Percentiles rank a stretch among this genome's conserved stretches.
phyloP scores from a whole-genome alignment of 2,113 vertebrate genomes.

The Cnemophilus loriae region DNA sequence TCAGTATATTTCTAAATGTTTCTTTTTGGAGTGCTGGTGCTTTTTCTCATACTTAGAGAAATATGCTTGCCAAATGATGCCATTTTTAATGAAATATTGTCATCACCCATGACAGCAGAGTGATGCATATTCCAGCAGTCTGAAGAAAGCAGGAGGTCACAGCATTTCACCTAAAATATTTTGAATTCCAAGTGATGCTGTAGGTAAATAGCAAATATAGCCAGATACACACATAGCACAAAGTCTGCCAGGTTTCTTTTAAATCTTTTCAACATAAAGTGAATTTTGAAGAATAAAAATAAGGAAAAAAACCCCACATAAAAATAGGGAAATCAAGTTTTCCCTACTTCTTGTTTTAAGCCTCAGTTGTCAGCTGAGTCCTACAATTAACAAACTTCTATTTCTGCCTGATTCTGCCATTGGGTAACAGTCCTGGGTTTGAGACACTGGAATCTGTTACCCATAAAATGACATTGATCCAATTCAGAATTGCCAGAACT shows the following conservation, averaged over 20 bases:
- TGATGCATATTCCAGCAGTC: neutral
- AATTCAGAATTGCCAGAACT: neutral
- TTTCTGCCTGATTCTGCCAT: neutral
- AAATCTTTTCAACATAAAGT: neutral
- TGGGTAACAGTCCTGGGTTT: neutral
- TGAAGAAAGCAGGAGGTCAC: neutral
- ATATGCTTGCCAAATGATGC: neutral
- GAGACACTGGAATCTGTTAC: neutral
- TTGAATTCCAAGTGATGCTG: neutral
- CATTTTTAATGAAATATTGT: neutral
- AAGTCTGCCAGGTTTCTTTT: neutral
- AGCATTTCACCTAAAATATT: neutral
- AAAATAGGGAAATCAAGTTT: neutral
- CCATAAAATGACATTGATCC: neutral
- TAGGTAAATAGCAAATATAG: neutral
- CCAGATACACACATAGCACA: neutral
- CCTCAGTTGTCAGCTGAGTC: neutral
- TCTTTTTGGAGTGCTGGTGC: neutral
- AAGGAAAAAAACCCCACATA: accelerated
- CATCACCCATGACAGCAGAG: neutral
- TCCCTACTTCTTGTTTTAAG: neutral
- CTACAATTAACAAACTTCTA: neutral
- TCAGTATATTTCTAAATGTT: neutral
- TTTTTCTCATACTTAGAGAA: neutral
- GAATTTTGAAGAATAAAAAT: neutral